Base-by-base conservation (phyloP, 1,140 invertebrate species). In the Macrobrachium rosenbergii region DNA sequence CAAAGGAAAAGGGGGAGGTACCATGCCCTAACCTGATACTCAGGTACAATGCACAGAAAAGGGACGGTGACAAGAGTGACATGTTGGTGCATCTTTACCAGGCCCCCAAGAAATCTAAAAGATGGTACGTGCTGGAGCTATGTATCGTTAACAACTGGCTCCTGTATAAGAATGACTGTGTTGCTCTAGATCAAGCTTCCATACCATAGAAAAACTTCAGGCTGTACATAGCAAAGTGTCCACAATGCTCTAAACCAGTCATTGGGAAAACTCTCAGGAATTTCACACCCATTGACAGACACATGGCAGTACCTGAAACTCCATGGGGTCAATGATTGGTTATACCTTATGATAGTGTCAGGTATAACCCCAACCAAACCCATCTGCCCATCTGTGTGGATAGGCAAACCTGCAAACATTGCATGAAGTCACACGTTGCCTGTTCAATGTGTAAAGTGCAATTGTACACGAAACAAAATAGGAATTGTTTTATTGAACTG, bases 11-110 rank as follows among this genome's bases (percentile, higher is more conserved):
- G 77, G 84, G 69, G 19, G 67, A 87, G 21, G 84, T 79, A 2
- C 11, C 16, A 21, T 87, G 84, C 84, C 84, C 84, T 21, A 79
- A 43, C 45, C 58, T 87, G 5, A 81, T 87, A 21, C 79, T 67
- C 62, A 43, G 14, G 3, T 80, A 87, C 59, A 72, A 87, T 52
- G 17, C 77, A 12, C 67, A 87, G 60, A 87, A 52, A 77, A 77
- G 84, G 14, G 77, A 21, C 45, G 80, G 64, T n/a, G 63, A 79
- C 84, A 81, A 87, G 64, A 86, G 83, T 79, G 75, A 86, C 83
- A 63, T 77, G 83, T 58, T 86, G 14, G 75, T 64, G 45, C 83
- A 87, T 21, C 76, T 87, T 23, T 87, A 87, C 23, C 10, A 59
- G 3, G 80, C 63, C 60, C 59, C 58, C 16, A 79, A 73, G 60